Base-by-base conservation (phyloP, 1,140 invertebrate species). In the Rhyacophila brunnea region DNA sequence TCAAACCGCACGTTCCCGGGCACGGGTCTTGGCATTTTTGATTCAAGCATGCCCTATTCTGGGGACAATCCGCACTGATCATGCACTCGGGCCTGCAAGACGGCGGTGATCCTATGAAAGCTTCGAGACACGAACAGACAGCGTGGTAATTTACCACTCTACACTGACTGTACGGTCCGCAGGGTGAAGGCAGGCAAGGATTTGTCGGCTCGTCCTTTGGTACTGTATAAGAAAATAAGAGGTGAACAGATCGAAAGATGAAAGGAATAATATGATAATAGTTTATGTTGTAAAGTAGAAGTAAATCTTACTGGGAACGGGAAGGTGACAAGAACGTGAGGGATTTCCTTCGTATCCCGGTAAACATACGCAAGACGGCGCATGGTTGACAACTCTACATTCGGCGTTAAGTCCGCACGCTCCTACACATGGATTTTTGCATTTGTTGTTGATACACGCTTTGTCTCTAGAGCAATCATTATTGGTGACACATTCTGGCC, bases 21-120 rank as follows among this genome's bases (percentile, higher is more conserved):
- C 90, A 92, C 46, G 89, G 89, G 78, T 91, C 87, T 66, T 81
- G 78, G 70, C 90, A 92, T 74, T 85, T 87, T 60, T 85, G 81
- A 67, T 89, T 88, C 36, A 88, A 80, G 65, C 89, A 91, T 36
- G 87, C 83, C 65, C 75, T 83, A 64, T 86, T 81, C 66, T 84
- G 84, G 52, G 83, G 71, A 73, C 88, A 91, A 64, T 90, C 88
- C 34, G 84, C 85, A 71, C 87, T 89, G 62, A 86, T 83, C 67
- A 87, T 82, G 72, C 88, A 91, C 77, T 90, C 87, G 13, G 87
- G 88, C 65, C 83, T 80, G 71, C 88, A 90, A 60, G 82, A 82
- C 14, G 86, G 87, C 42, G 88, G 87, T 51, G 83, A 80, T 32
- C 88, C 87, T 58, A 83, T 82, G 68, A 86, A 88, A 67, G 84